These are phyloP conservation scores for Hypotaenidia okinawae DNA, from an alignment of 2,797 vertebrate genomes.

Conservation along the genomic window DNA sequence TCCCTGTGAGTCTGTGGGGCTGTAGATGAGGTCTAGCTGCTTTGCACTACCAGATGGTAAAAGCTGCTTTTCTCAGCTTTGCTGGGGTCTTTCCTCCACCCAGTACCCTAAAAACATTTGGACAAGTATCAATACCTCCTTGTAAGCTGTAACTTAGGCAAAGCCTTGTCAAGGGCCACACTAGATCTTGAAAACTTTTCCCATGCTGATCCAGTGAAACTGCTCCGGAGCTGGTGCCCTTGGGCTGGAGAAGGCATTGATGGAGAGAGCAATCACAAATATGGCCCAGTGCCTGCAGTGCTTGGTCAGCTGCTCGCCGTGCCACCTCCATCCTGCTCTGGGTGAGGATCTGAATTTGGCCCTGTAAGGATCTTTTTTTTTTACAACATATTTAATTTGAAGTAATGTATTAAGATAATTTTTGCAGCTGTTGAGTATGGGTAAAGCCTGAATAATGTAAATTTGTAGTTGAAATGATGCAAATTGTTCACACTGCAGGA, in stretches of 20 bases:
- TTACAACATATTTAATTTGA: too few species aligned
- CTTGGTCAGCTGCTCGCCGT: neutral
- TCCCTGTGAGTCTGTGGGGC: neutral
- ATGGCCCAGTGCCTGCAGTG: fast-evolving
- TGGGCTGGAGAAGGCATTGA: neutral
- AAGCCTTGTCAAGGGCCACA: neutral
- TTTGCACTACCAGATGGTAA: neutral
- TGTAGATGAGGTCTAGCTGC: neutral
- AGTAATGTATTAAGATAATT: too few species aligned
- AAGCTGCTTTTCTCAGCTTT: neutral
- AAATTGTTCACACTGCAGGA: neutral
- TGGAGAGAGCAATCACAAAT: neutral
- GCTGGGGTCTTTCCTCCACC: neutral
- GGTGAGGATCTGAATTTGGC: neutral
- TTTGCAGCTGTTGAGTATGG: too few species aligned
- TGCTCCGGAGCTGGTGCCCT: neutral
- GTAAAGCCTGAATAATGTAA: neutral
- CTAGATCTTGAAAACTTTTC: neutral
- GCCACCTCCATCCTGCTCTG: neutral
- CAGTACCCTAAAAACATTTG: neutral
- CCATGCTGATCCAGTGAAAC: neutral
- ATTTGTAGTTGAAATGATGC: neutral
- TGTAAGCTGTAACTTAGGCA: neutral
- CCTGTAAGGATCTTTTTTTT: too few species aligned
- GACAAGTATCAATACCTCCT: neutral